Base-by-base conservation (phyloP, 2,888 invertebrate genomes). In the Andrena fulva region DNA sequence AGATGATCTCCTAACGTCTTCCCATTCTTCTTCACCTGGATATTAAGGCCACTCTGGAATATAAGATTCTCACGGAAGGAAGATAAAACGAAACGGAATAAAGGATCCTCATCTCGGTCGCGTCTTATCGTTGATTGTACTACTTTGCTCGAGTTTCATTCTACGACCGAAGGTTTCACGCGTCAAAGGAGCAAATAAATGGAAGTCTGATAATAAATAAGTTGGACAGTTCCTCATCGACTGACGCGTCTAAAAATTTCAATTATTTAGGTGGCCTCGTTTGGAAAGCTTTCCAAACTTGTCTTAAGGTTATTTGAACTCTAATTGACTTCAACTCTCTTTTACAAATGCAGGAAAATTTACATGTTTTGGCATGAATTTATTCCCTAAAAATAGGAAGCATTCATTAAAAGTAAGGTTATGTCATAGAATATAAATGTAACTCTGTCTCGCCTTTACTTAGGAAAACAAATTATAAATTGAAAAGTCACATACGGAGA, bases 41-140 rank as follows among this genome's bases (percentile, higher is more conserved):
- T 80, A 80, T 81, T 81, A 81, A 81, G 80, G 80, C 80, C 69
- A 80, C 78, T 69, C 68, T 16, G 69, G 48, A 80, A 81, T 81
- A 79, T 81, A 81, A 79, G 80, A 79, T 74, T 79, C 80, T 79
- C 74, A 27, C 64, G 10, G 42, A 67, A 31, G 33, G 42, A 64
- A 56, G 80, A 81, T 79, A 80, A 80, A 81, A 79, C 73, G 80
- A 78, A 78, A 74, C 80, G 80, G 69, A 74, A 74, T 80, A 80
- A 80, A 79, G 74, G 79, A 59, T 79, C 59, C 72, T 68, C 66
- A 35, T 69, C 73, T 68, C 50, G 64, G 68, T 50, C 70, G 60
- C 73, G 64, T 79, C 70, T 81, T 80, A 75, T 80, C 81, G 74
- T 81, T 81, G 74, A 80, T 80, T 81, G 80, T 69, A 66, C 80